phyloP scores from a whole-genome alignment of 2,888 invertebrate genomes.

The Apotomis capreana region DNA sequence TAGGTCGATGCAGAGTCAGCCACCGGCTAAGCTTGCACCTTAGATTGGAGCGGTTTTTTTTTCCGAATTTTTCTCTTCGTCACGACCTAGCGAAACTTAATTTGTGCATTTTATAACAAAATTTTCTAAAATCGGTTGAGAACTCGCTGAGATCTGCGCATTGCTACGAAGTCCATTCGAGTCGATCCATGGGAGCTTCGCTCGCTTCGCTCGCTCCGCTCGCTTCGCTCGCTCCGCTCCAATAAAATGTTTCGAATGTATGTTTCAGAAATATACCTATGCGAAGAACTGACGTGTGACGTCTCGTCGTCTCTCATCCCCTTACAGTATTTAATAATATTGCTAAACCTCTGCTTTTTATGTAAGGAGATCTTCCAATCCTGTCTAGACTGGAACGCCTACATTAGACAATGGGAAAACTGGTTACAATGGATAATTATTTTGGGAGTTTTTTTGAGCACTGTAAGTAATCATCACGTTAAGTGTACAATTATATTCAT shows the following conservation, averaged over 20 bases:
- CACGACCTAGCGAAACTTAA: no score
- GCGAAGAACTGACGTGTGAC: constrained; percentile 70
- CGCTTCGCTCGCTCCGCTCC: no score
- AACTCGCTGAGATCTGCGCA: no score
- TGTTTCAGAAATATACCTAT: constrained; percentile 80
- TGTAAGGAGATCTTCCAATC: constrained; percentile 91
- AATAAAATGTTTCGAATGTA: constrained; percentile 15
- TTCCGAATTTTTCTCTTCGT: no score
- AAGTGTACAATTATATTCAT: neutral
- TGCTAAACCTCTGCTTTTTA: constrained; percentile 85
- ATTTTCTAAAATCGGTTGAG: no score
- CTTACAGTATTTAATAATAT: constrained; percentile 84
- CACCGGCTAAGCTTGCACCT: no score
- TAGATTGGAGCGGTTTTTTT: no score
- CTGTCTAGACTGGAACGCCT: constrained; percentile 87
- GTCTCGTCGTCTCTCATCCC: constrained; percentile 71
- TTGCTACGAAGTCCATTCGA: no score
- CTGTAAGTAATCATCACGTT: constrained; percentile 70
- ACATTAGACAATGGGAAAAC: constrained; percentile 92
- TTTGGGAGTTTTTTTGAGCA: constrained; percentile 87
- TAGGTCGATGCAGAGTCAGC: no score
- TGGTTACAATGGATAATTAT: constrained; percentile 92
- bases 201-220: no score
- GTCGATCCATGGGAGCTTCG: no score
- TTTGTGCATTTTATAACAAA: no score